Evolutionary conservation across 2,113 vertebrate genomes (phyloP).

Genomic region (Gobius niger): DNA sequence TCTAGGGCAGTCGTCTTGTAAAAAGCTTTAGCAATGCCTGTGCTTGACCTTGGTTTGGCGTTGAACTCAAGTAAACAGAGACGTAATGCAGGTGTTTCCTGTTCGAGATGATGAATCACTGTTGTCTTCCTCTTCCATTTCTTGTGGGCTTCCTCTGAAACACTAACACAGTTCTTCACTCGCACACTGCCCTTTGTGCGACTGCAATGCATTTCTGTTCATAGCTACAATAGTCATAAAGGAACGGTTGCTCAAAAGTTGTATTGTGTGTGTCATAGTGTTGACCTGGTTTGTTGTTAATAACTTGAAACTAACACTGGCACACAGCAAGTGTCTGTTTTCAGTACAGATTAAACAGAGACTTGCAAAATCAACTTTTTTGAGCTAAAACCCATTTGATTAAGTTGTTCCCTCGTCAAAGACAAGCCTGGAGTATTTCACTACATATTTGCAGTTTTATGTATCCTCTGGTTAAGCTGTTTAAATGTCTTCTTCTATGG

Average conservation of each 20-base stretch:
- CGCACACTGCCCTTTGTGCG: conserved; percentile 30
- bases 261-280: neutral
- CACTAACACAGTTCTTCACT: conserved; percentile 24
- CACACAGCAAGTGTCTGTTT: no score
- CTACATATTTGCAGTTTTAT: no score
- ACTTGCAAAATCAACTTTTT: no score
- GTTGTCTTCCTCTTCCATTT: conserved; percentile 60
- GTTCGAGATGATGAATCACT: conserved; percentile 58
- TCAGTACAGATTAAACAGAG: no score
- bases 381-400: no score
- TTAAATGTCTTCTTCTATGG: no score
- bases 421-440: no score
- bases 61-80: neutral
- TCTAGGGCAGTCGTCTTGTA: neutral
- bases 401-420: no score
- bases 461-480: no score
- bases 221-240: conserved; percentile 15
- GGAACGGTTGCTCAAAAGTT: conserved; percentile 33
- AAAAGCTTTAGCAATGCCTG: neutral
- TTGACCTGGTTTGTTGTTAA: no score
- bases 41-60: neutral
- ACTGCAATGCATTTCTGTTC: conserved; percentile 11
- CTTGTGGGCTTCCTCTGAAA: conserved; percentile 49
- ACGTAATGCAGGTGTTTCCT: conserved; percentile 68
- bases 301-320: no score